phyloP scores from a whole-genome alignment of 2,888 invertebrate species.

The Antheraea yamamai region DNA sequence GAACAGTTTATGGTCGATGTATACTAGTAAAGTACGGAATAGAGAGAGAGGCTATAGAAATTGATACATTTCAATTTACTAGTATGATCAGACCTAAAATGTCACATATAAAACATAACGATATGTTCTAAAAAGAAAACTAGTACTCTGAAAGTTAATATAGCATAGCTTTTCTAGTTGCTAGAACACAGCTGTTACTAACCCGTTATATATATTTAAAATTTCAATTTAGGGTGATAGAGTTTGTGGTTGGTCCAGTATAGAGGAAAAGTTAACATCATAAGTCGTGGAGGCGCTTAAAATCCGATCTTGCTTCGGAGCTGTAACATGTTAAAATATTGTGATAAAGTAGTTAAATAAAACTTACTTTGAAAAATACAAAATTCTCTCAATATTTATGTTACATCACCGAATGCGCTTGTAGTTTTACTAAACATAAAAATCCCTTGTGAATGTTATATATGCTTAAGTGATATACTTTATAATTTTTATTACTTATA shows the following conservation, averaged over 20 bases:
- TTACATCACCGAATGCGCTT: conserved; percentile 42
- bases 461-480: conserved; percentile 46
- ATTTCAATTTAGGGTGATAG: conserved; percentile 41
- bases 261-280: conserved; percentile 36
- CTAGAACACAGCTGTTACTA: not conserved
- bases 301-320: conserved; percentile 39
- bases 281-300: conserved; percentile 38
- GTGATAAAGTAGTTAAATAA: conserved; percentile 36
- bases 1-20: conserved; percentile 12
- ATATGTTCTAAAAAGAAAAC: conserved; percentile 17
- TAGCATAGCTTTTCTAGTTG: not conserved
- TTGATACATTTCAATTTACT: conserved; percentile 23
- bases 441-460: conserved; percentile 41
- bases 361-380: conserved; percentile 33
- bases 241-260: conserved; percentile 55
- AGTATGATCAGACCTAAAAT: conserved; percentile 27
- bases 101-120: conserved; percentile 32
- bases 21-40: not conserved
- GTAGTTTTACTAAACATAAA: conserved; percentile 24
- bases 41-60: conserved; percentile 23
- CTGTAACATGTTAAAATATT: conserved; percentile 45
- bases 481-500: conserved; percentile 36
- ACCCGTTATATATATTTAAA: conserved; percentile 15
- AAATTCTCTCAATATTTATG: conserved; percentile 42
- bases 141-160: not conserved